Evolutionary conservation across 1,140 invertebrate genomes (phyloP), one percentile per base, ranked within the genome.

Genomic region (Drosophila lacertosa): DNA sequence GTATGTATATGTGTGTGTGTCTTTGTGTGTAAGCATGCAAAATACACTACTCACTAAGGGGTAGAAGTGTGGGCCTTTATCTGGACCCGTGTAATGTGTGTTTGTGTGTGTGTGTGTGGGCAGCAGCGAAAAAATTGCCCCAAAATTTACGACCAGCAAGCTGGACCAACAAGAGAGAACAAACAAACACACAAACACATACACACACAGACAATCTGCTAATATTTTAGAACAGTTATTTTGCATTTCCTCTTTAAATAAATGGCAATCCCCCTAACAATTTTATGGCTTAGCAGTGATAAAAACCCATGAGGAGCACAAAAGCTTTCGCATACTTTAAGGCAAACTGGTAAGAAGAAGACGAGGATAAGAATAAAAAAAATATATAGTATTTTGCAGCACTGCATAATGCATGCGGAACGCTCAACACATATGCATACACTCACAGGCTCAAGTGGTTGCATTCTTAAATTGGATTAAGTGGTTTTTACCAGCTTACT

Each of bases 391-490:
- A 53, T 54, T 44, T 53, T 54, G 26, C 18, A 44, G 33, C 42
- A 47, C 55, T 45, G 62, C 62, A 45, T 45, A 55, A 55, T 53
- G 51, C 39, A 65, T 42, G 35, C 47, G 33, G 40, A 60, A 60
- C 33, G 42, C 44, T 50, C 33, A 40, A 20, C 57, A 64, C 51
- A 53, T 75, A 76, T 76, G 76, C 68, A 77, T 40, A 40, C 18
- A 33, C 13, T 33, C 44, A 26, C 37, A 44, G 24, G 57, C 72
- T 80, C 67, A 84, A 84, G 80, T 84, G 81, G 81, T 70, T 86
- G 73, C 81, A 86, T 81, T 86, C 76, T 86, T 86, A 81, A 86
- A 86, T 86, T 86, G 81, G 74, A 86, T 86, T 86, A 86, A 86
- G 77, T 86, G 70, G 77, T 86, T 86, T 68, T 39, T 70, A 48